Percentiles rank a stretch among this genome's conserved stretches.
These are phyloP conservation scores for Scomber scombrus DNA, from an alignment of 2,113 vertebrate genomes.

Conservation along the genomic window DNA sequence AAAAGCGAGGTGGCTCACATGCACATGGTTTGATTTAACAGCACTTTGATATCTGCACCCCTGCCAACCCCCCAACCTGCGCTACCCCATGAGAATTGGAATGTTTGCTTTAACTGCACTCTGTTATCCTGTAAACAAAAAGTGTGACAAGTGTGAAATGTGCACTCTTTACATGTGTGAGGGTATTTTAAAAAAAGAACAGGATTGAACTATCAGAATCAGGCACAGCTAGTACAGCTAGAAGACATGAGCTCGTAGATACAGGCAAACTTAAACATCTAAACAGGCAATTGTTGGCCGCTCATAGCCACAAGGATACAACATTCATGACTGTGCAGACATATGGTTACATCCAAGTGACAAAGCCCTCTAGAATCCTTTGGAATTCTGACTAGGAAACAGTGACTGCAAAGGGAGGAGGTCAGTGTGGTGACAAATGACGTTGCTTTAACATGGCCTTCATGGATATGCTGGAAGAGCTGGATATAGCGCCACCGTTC, in stretches of 20 bases:
- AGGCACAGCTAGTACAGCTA: neutral
- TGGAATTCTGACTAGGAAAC: too few species aligned
- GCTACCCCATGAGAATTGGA: constrained; percentile 8
- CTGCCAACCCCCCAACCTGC: neutral
- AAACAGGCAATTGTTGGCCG: too few species aligned
- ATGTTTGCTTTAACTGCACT: constrained; percentile 19
- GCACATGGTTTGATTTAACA: constrained; percentile 37
- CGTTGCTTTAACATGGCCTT: too few species aligned
- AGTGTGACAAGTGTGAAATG: constrained; percentile 36
- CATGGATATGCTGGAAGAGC: too few species aligned
- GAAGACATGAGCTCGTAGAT: neutral
- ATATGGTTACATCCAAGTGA: too few species aligned
- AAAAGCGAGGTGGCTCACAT: constrained; percentile 11
- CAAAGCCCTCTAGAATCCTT: too few species aligned
- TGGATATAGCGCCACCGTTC: too few species aligned
- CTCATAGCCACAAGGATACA: too few species aligned
- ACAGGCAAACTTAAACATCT: too few species aligned
- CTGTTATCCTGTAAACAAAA: constrained; percentile 32
- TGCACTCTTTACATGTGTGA: constrained; percentile 24
- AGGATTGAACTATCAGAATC: neutral
- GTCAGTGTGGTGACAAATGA: too few species aligned
- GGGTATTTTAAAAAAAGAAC: neutral
- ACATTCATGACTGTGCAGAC: too few species aligned
- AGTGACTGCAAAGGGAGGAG: too few species aligned
- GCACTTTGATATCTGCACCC: constrained; percentile 40